phyloP scores from a whole-genome alignment of 2,797 vertebrate genomes.

The Sphenopsis melanotis region DNA sequence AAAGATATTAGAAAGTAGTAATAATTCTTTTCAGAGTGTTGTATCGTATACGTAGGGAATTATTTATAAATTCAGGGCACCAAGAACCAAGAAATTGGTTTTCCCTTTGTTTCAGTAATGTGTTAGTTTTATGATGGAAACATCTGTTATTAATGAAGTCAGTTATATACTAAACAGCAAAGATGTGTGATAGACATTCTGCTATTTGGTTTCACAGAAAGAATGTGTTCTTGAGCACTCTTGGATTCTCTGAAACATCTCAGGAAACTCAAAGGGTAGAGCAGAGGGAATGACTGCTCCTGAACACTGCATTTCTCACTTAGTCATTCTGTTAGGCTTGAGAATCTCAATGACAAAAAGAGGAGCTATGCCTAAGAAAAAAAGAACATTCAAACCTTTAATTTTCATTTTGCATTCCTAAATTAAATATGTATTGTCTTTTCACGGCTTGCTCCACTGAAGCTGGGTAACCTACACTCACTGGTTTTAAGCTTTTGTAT shows the following conservation, averaged over 20 bases:
- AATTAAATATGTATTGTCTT: not conserved
- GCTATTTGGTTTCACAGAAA: not conserved
- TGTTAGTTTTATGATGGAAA: not conserved
- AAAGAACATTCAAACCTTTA: not conserved
- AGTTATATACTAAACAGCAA: not conserved
- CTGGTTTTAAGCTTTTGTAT: not conserved
- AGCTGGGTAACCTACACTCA: not conserved
- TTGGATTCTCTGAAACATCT: not conserved
- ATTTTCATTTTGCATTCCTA: not conserved
- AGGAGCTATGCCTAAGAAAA: not conserved
- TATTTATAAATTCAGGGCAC: not conserved
- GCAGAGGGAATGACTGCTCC: not conserved
- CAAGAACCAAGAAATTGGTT: not conserved
- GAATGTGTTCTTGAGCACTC: not conserved
- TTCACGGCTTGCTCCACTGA: not conserved
- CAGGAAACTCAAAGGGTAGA: not conserved
- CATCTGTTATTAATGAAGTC: not conserved
- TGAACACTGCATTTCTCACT: not conserved
- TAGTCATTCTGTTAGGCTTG: not conserved
- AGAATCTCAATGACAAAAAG: not conserved
- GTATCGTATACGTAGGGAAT: not conserved
- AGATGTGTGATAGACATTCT: not conserved
- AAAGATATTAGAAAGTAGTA: not conserved
- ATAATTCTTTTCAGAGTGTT: not conserved
- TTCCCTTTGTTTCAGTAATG: not conserved